Evolutionary conservation across 2,888 invertebrate species (phyloP).

Genomic region (Argyresthia albistria): DNA sequence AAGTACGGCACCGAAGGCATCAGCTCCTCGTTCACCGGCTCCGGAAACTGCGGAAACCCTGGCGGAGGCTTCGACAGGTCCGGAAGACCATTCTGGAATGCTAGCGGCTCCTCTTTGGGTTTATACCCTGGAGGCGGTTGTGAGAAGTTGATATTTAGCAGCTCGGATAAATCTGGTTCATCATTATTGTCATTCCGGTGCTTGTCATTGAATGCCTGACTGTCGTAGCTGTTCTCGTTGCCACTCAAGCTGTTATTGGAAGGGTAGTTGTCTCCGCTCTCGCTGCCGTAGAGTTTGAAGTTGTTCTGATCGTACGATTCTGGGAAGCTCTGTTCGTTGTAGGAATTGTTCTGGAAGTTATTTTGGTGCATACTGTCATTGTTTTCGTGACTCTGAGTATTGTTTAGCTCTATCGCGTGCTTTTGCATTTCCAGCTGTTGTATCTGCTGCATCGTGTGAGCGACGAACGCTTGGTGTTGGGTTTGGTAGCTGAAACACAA

Average conservation of each 20-base stretch:
- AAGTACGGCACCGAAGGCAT: conserved; percentile 96
- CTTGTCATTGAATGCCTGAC: conserved; percentile 35
- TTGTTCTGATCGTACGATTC: conserved; percentile 37
- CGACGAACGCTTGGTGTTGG: conserved; percentile 96
- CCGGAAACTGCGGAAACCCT: conserved; percentile 75
- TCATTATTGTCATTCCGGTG: conserved; percentile 26
- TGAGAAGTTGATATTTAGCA: conserved; percentile 61
- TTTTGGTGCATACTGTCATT: conserved; percentile 34
- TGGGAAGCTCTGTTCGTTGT: conserved; percentile 38
- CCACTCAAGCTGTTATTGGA: conserved; percentile 60
- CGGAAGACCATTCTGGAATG: conserved; percentile 77
- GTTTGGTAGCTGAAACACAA: conserved; percentile 79
- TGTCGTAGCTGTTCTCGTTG: conserved; percentile 66
- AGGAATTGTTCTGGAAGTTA: conserved; percentile 28
- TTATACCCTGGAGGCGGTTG: conserved; percentile 61
- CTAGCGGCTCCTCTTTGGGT: conserved; percentile 35
- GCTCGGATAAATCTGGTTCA: conserved; percentile 37
- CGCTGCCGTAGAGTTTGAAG: conserved; percentile 47
- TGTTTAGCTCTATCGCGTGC: conserved; percentile 73
- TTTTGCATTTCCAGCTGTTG: conserved; percentile 87
- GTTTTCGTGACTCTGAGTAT: conserved; percentile 40
- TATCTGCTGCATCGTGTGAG: conserved; percentile 92
- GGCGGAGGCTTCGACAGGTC: conserved; percentile 92
- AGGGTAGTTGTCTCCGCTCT: conserved; percentile 53
- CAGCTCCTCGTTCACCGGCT: conserved; percentile 76